Conservation (phyloP, 2,888 invertebrate genomes). For the Trichogramma dendrolimi region DNA sequence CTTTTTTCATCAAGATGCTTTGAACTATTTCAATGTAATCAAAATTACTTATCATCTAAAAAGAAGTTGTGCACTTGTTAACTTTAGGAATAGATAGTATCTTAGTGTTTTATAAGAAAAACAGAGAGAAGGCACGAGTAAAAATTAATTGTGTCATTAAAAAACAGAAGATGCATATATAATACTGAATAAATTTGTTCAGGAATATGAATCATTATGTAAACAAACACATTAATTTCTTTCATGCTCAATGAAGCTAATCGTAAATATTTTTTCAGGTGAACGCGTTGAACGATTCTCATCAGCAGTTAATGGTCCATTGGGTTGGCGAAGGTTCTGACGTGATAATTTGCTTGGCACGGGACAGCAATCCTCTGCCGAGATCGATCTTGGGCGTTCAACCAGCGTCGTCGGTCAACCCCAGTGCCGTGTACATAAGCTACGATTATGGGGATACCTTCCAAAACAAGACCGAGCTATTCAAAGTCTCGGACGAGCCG, state of each 20-base stretch:
- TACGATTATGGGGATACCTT: slow-evolving; percentile 82
- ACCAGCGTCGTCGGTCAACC: slow-evolving; percentile 45
- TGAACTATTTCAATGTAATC: too few relatives aligned
- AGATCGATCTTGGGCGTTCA: slow-evolving; percentile 32
- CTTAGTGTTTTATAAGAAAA: too few relatives aligned
- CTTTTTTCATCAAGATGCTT: too few relatives aligned
- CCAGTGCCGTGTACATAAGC: slow-evolving; percentile 79
- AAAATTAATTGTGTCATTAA: too few relatives aligned
- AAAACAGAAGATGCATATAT: too few relatives aligned
- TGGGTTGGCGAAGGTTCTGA: slow-evolving; percentile 87
- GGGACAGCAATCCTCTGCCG: slow-evolving; percentile 61
- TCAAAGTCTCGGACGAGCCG: slow-evolving; percentile 56
- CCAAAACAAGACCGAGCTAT: slow-evolving; percentile 67
- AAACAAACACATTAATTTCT: too few relatives aligned
- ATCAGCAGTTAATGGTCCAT: slow-evolving; percentile 85
- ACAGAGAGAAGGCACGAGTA: too few relatives aligned
- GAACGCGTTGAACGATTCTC: slow-evolving; percentile 75
- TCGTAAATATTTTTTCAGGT: slow-evolving; percentile 57
- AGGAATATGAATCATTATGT: too few relatives aligned
- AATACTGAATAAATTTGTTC: too few relatives aligned
- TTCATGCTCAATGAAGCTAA: background rate
- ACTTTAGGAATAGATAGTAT: too few relatives aligned
- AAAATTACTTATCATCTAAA: too few relatives aligned
- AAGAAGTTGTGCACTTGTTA: too few relatives aligned
- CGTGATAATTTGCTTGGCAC: slow-evolving; percentile 80